phyloP scores from a whole-genome alignment of 2,113 vertebrate species.

The Oreocharis arfaki region DNA sequence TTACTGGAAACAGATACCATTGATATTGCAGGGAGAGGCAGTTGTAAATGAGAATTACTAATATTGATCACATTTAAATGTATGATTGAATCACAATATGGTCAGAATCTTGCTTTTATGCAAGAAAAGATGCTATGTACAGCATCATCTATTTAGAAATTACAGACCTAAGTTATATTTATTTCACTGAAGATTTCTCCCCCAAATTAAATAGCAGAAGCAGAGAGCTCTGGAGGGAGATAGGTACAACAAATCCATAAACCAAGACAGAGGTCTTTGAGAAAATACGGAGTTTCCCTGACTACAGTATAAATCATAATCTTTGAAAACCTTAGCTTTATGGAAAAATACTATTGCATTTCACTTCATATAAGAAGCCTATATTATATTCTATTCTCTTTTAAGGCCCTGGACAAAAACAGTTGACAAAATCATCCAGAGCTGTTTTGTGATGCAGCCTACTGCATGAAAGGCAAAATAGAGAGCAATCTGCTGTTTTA shows the following conservation, averaged over 20 bases:
- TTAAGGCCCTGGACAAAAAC: constrained; percentile 60
- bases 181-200: background rate
- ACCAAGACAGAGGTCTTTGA: background rate
- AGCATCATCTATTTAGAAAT: background rate
- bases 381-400: constrained; percentile 23
- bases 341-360: constrained; percentile 26
- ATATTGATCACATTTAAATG: background rate
- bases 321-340: constrained; percentile 31
- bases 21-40: background rate
- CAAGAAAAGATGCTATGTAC: background rate
- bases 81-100: background rate
- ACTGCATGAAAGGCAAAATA: constrained; percentile 39
- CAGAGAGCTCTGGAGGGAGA: background rate
- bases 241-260: background rate
- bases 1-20: background rate
- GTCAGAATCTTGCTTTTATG: background rate
- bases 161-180: background rate
- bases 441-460: constrained; percentile 43
- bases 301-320: constrained; percentile 47
- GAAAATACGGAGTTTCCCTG: constrained; percentile 28
- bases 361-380: constrained; percentile 40
- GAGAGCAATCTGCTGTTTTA: constrained; percentile 69
- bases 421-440: constrained; percentile 62
- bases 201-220: background rate
- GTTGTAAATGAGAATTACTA: background rate